These are phyloP conservation scores for Sebastes vulpes DNA, from an alignment of 2,797 vertebrate genomes.

Conservation along the genomic window DNA sequence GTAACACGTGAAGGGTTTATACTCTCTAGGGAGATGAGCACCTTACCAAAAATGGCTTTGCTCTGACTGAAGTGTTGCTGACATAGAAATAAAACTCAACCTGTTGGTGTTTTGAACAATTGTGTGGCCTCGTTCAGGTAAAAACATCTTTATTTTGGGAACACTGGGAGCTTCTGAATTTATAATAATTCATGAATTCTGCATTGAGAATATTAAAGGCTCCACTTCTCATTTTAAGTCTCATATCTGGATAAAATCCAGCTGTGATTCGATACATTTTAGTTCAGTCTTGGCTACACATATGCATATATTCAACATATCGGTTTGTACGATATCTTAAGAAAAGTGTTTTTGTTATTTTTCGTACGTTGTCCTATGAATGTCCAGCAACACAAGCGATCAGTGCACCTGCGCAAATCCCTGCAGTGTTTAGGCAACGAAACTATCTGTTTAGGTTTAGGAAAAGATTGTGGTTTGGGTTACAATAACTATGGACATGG, in stretches of 20 bases:
- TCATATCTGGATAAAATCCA: neutral
- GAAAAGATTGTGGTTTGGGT: neutral
- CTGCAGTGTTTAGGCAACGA: neutral
- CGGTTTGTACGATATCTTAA: neutral
- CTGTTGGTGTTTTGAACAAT: neutral
- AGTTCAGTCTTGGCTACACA: neutral
- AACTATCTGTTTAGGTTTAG: neutral
- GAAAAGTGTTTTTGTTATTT: neutral
- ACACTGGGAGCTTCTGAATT: neutral
- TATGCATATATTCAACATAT: neutral
- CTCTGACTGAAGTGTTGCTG: neutral
- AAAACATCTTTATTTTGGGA: neutral
- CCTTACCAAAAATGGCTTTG: constrained; percentile 1
- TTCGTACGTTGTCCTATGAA: neutral
- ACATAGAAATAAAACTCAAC: neutral
- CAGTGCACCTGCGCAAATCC: neutral
- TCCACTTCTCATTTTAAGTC: neutral
- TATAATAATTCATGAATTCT: no score
- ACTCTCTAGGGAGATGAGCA: constrained; percentile 9
- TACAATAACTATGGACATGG: neutral
- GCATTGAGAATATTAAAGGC: no score
- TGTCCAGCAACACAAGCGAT: neutral
- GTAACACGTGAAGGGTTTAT: constrained; percentile 35
- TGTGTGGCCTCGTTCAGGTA: neutral
- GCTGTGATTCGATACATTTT: neutral